These are phyloP conservation scores for Carabus problematicus DNA, from an alignment of 2,888 invertebrate species.

Conservation along the genomic window DNA sequence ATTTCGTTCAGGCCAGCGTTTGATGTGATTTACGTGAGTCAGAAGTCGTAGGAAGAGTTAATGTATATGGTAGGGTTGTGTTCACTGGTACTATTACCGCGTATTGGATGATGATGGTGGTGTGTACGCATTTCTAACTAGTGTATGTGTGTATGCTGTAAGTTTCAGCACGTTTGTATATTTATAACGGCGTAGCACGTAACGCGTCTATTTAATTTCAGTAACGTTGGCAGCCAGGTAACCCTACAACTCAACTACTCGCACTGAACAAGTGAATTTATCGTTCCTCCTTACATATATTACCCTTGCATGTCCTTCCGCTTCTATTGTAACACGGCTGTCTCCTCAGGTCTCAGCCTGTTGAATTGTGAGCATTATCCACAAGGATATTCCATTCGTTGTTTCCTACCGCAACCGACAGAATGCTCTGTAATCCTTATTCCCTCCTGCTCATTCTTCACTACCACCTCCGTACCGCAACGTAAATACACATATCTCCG, in stretches of 20 bases:
- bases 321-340: constrained; percentile 33
- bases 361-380: constrained; percentile 40
- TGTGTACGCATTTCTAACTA: too few species aligned
- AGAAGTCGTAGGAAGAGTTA: too few species aligned
- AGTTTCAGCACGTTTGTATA: constrained; percentile 17
- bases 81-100: too few species aligned
- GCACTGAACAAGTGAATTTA: constrained; percentile 26
- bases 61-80: too few species aligned
- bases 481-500: not conserved
- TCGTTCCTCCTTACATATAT: constrained; percentile 41
- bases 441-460: too few species aligned
- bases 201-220: constrained; percentile 36
- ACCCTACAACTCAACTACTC: constrained; percentile 15
- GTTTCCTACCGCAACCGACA: constrained; percentile 21
- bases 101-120: too few species aligned
- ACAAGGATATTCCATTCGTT: constrained; percentile 29
- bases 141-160: not conserved
- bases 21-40: too few species aligned
- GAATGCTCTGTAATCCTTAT: not conserved
- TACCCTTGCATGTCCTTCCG: constrained; percentile 42
- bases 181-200: constrained; percentile 28
- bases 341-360: constrained; percentile 28
- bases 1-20: too few species aligned
- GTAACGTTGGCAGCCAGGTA: constrained; percentile 22
- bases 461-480: too few species aligned